These are phyloP conservation scores for Schizothorax lantsangensis DNA, from an alignment of 2,797 vertebrate species.

Conservation along the genomic window DNA sequence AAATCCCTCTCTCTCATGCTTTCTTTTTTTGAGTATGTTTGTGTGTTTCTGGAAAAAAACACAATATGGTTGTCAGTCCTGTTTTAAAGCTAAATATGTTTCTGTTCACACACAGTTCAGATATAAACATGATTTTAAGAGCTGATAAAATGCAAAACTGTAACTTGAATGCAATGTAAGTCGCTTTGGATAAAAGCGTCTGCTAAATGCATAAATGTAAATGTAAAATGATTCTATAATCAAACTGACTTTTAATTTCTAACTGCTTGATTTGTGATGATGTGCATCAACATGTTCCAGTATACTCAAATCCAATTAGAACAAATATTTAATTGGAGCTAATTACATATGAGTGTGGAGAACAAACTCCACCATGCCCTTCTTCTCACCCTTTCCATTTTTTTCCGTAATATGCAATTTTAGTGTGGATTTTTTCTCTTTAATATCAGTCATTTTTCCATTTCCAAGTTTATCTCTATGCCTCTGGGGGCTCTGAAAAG, in stretches of 20 bases:
- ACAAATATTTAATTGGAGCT: conserved; percentile 18
- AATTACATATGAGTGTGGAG: conserved; percentile 16
- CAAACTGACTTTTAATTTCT: not conserved
- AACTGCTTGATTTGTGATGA: conserved; percentile 12
- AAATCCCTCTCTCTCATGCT: not conserved
- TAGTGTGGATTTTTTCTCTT: conserved; percentile 37
- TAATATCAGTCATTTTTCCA: conserved; percentile 58
- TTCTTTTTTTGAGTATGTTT: not conserved
- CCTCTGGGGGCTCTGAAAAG: conserved; percentile 55
- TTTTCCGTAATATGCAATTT: conserved; percentile 47
- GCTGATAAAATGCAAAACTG: no score
- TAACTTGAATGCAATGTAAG: no score
- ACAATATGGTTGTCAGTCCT: not conserved
- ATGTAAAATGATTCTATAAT: not conserved
- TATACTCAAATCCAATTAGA: conserved; percentile 18
- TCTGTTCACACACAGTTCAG: not conserved
- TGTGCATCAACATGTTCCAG: not conserved
- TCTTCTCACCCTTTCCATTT: not conserved
- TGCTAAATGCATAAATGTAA: no score
- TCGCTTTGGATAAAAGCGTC: no score
- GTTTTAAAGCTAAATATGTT: not conserved
- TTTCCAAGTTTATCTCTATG: conserved; percentile 63
- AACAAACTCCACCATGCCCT: not conserved
- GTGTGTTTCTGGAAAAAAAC: not conserved
- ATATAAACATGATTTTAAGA: not conserved